A percentile compares a stretch with the other conserved stretches of the same genome.
These are phyloP conservation scores for Palloptera scutellata DNA, from an alignment of 2,888 invertebrate genomes.

Conservation along the genomic window DNA sequence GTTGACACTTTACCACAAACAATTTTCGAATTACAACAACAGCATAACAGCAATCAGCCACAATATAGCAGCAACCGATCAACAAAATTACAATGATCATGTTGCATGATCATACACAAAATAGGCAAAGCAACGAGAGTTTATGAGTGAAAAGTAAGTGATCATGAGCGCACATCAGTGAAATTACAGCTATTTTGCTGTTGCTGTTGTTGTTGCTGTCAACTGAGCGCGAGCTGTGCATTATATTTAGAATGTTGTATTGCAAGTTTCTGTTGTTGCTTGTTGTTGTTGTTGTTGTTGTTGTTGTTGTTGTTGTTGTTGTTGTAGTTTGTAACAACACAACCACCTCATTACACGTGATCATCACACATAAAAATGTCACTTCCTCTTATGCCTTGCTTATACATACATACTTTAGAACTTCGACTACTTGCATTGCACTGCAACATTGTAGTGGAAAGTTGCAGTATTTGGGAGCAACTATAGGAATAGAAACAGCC, in stretches of 20 bases:
- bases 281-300: neutral
- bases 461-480: no score
- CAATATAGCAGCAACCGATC: neutral
- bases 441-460: no score
- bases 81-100: conserved; percentile 18
- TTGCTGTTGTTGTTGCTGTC: neutral
- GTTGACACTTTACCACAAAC: conserved; percentile 63
- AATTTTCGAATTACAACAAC: conserved; percentile 29
- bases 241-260: no score
- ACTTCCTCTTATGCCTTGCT: no score
- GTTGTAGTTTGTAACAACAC: no score
- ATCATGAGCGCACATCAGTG: neutral
- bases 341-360: no score
- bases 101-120: conserved; percentile 12
- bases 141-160: no score
- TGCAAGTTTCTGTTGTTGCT: neutral
- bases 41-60: neutral
- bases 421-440: no score
- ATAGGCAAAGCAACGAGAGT: neutral
- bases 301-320: neutral
- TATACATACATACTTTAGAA: no score
- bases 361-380: no score
- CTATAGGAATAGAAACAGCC: no score
- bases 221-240: no score
- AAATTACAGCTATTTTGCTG: neutral